Evolutionary conservation across 2,113 vertebrate genomes (phyloP).

Genomic region (Callipepla squamata): DNA sequence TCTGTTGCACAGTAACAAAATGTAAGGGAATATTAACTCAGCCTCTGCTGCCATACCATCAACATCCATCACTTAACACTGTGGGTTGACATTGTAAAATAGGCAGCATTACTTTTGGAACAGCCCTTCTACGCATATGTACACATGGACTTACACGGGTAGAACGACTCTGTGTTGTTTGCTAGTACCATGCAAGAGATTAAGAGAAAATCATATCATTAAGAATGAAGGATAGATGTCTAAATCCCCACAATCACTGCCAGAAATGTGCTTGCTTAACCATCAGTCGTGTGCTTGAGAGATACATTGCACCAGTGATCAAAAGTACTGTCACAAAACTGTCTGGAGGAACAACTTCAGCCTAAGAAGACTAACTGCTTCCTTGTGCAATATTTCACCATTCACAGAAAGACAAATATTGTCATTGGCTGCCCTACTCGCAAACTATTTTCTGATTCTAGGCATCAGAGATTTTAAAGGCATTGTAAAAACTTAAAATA

Average conservation of each 20-base stretch:
- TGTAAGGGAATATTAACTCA: no score
- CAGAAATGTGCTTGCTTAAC: not conserved
- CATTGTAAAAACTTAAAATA: not conserved
- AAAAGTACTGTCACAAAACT: not conserved
- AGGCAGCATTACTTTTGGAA: no score
- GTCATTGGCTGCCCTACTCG: not conserved
- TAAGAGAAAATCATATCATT: not conserved
- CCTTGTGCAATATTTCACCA: not conserved
- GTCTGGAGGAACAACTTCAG: not conserved
- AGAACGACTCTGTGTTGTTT: not conserved
- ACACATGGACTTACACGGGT: not conserved
- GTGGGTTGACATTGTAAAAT: no score
- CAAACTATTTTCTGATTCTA: not conserved
- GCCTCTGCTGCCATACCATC: no score
- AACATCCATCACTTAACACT: no score
- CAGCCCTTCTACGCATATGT: not conserved
- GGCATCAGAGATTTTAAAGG: not conserved
- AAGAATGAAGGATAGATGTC: not conserved
- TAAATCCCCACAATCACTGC: not conserved
- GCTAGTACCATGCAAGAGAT: not conserved
- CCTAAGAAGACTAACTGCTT: not conserved
- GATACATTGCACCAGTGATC: not conserved
- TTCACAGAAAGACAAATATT: constrained; percentile 10
- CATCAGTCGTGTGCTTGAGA: not conserved
- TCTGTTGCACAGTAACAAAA: no score